phyloP scores from a whole-genome alignment of 2,113 vertebrate genomes.

The Rhabdomys dilectus region DNA sequence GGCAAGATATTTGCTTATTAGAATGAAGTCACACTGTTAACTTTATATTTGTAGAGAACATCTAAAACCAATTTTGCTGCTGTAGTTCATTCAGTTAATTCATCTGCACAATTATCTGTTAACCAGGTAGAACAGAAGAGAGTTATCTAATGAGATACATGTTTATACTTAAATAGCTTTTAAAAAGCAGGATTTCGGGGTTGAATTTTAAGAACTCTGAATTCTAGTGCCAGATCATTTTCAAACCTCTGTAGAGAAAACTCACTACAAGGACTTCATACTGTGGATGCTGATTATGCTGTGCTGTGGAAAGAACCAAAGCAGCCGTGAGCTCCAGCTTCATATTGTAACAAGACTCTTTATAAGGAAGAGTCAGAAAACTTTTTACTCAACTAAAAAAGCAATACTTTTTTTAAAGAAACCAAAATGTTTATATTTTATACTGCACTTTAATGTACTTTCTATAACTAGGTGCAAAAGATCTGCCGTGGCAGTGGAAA shows the following conservation, averaged over 20 bases:
- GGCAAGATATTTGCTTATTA: background rate
- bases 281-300: background rate
- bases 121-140: background rate
- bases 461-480: background rate
- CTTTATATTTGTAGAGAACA: background rate
- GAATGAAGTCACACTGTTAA: background rate
- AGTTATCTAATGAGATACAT: background rate
- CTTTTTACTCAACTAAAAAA: slow-evolving; percentile 43
- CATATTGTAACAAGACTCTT: background rate
- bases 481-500: background rate
- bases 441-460: background rate
- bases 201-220: slow-evolving; percentile 25
- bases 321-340: background rate
- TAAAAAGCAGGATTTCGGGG: background rate
- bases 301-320: background rate
- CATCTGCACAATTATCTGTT: slow-evolving; percentile 1
- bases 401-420: slow-evolving; percentile 27
- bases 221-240: background rate
- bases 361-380: background rate
- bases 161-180: background rate
- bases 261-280: background rate
- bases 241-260: slow-evolving; percentile 9
- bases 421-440: slow-evolving; percentile 25
- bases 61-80: slow-evolving; percentile 59
- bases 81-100: background rate